phyloP scores from a whole-genome alignment of 1,140 invertebrate species.

The Alviniconcha marisindica region DNA sequence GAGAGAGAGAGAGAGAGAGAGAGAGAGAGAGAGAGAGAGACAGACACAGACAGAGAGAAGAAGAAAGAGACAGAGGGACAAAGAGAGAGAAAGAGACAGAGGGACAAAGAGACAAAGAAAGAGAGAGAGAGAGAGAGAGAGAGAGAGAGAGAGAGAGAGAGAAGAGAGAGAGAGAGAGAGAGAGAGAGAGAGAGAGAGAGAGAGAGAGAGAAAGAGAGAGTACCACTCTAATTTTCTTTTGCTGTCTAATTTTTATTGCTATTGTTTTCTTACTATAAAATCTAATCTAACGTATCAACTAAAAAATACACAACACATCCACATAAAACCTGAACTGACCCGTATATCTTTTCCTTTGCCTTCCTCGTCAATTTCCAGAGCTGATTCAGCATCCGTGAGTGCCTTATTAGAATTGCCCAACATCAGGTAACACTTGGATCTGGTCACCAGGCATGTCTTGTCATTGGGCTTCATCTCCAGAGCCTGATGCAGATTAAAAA shows the following conservation, averaged over 20 bases:
- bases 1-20: too few species aligned
- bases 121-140: slow-evolving; percentile 26
- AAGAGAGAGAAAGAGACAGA: not conserved
- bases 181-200: too few species aligned
- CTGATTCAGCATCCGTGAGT: slow-evolving; percentile 89
- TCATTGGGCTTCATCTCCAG: slow-evolving; percentile 90
- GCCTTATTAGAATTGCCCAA: slow-evolving; percentile 90
- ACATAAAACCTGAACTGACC: too few species aligned
- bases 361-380: slow-evolving; percentile 85
- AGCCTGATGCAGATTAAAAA: slow-evolving; percentile 59
- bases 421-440: slow-evolving; percentile 93
- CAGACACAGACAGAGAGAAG: too few species aligned
- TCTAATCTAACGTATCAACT: too few species aligned
- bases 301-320: too few species aligned
- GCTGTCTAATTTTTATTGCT: too few species aligned
- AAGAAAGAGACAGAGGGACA: not conserved
- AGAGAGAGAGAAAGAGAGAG: too few species aligned
- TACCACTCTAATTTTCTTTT: too few species aligned
- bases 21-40: too few species aligned
- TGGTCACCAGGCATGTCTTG: slow-evolving; percentile 89
- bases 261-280: too few species aligned
- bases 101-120: slow-evolving; percentile 6
- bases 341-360: slow-evolving; percentile 80
- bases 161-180: too few species aligned
- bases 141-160: slow-evolving; percentile 26